These are phyloP conservation scores for Sitophilus oryzae DNA, from an alignment of 1,140 invertebrate genomes.

Conservation along the genomic window DNA sequence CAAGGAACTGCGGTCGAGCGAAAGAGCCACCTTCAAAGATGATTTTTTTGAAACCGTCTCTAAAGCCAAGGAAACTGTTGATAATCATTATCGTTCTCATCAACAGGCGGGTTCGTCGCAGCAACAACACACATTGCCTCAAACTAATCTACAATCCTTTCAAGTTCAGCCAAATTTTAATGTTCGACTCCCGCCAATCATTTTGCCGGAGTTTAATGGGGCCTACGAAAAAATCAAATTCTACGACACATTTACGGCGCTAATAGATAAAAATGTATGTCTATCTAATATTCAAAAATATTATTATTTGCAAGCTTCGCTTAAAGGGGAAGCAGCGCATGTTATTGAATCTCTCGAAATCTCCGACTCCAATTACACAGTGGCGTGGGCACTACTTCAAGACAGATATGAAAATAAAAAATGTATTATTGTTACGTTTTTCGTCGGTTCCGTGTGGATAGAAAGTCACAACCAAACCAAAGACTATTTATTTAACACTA, in stretches of 20 bases:
- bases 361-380: conserved; percentile 2
- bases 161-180: too few species aligned
- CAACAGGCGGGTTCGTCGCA: too few species aligned
- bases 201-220: neutral
- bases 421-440: too few species aligned
- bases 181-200: conserved; percentile 4
- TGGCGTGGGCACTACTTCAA: conserved; percentile 9
- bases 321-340: conserved; percentile 8
- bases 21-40: too few species aligned
- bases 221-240: conserved; percentile 5
- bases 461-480: too few species aligned
- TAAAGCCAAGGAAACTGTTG: conserved; percentile 3
- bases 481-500: too few species aligned
- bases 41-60: neutral
- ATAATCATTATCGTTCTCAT: too few species aligned
- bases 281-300: conserved; percentile 12
- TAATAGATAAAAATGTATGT: conserved; percentile 13
- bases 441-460: too few species aligned
- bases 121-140: too few species aligned
- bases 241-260: conserved; percentile 1
- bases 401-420: too few species aligned
- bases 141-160: too few species aligned
- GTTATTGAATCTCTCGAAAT: conserved; percentile 8
- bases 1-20: too few species aligned
- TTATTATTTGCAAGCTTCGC: conserved; percentile 13